Conservation (phyloP, 2,113 vertebrate genomes). For the Centropristis striata region DNA sequence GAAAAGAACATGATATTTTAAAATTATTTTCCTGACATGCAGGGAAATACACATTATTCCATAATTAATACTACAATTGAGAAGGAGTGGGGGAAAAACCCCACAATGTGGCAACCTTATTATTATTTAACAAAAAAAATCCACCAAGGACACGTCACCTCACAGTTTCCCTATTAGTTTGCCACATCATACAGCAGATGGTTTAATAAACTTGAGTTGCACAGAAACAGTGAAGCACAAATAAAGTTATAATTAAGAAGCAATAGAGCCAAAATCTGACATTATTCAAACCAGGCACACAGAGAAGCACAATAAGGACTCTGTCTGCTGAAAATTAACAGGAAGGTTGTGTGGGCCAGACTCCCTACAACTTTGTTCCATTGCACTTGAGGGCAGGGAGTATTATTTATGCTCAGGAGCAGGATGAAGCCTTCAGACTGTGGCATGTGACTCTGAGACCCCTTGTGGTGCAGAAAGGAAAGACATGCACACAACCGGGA, state of each 20-base stretch:
- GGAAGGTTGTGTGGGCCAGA: conserved; percentile 39
- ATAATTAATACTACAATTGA: too few relatives aligned
- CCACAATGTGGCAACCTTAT: neutral
- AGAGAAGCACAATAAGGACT: conserved; percentile 51
- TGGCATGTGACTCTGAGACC: conserved; percentile 37
- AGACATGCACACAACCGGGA: neutral
- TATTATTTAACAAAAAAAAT: neutral
- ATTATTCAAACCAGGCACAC: conserved; percentile 51
- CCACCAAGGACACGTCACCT: neutral
- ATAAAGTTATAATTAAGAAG: conserved; percentile 28
- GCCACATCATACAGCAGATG: neutral
- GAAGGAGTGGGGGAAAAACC: too few relatives aligned
- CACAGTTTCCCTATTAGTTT: conserved; percentile 7
- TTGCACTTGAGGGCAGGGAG: conserved; percentile 33
- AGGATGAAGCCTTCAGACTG: conserved; percentile 13
- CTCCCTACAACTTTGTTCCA: conserved; percentile 55
- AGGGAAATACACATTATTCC: too few relatives aligned
- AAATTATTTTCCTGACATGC: too few relatives aligned
- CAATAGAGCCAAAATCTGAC: conserved; percentile 25
- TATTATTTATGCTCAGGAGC: conserved; percentile 26
- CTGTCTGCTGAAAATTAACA: conserved; percentile 57
- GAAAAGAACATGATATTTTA: too few relatives aligned
- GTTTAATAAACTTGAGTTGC: conserved; percentile 10
- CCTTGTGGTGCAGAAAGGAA: conserved; percentile 62
- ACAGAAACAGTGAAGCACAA: conserved; percentile 14